These are phyloP conservation scores for Plutomurus gul DNA, from an alignment of 1,140 invertebrate genomes.

Conservation along the genomic window DNA sequence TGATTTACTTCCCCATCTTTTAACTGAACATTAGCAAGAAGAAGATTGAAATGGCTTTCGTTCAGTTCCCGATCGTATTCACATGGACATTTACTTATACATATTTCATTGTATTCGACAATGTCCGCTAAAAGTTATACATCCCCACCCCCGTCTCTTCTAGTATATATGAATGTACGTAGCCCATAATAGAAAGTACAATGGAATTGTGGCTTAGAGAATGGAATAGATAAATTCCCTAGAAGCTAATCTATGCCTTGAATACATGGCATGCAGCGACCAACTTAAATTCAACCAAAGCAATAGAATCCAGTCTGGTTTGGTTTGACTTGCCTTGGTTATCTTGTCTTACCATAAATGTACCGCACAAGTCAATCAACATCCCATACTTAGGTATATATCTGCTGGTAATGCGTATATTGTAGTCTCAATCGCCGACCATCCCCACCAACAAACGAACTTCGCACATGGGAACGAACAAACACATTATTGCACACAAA, in stretches of 20 bases:
- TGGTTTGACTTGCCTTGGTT: neutral
- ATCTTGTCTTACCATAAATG: constrained; percentile 23
- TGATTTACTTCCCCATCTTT: too few species aligned
- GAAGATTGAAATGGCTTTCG: too few species aligned
- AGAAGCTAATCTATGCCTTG: too few species aligned
- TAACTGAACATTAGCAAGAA: too few species aligned
- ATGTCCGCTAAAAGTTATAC: too few species aligned
- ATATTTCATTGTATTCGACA: too few species aligned
- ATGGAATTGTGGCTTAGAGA: neutral
- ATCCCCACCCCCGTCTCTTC: too few species aligned
- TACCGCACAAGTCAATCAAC: constrained; percentile 19
- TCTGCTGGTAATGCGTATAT: neutral
- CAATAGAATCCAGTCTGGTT: neutral
- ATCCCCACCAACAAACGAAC: neutral
- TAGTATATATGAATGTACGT: too few species aligned
- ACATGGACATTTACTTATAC: too few species aligned
- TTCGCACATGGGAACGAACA: constrained; percentile 26
- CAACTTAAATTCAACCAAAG: too few species aligned
- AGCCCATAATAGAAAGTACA: neutral
- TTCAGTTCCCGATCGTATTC: too few species aligned
- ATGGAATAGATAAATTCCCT: neutral
- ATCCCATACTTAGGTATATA: neutral
- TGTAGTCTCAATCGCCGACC: neutral
- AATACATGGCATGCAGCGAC: too few species aligned
- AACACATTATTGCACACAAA: constrained; percentile 24